A percentile compares a stretch with the other conserved stretches of the same genome.
Evolutionary conservation across 92 coral and sea anemone species (phyloP).

Genomic region (Parazoanthus darwini): DNA sequence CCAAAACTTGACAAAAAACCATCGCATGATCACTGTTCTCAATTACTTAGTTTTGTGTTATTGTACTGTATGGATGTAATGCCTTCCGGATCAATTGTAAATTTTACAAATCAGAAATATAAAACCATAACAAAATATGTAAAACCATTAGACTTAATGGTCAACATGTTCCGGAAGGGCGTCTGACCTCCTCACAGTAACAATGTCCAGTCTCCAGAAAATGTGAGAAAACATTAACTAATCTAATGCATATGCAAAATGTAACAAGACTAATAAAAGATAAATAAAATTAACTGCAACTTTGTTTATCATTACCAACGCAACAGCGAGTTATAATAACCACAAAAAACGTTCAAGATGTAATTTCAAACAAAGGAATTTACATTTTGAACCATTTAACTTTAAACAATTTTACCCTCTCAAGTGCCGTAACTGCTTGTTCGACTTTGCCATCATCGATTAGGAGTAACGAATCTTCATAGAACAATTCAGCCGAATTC

Average conservation of each 20-base stretch:
- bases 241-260: background rate
- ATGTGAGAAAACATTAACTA: too few species aligned
- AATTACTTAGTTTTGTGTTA: too few species aligned
- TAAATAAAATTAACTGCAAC: background rate
- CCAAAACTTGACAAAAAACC: background rate
- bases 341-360: background rate
- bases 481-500: conserved; percentile 8
- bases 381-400: background rate
- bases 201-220: too few species aligned
- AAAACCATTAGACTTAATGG: too few species aligned
- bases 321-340: background rate
- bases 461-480: conserved; percentile 42
- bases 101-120: too few species aligned
- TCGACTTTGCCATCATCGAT: conserved; percentile 51
- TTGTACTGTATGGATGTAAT: too few species aligned
- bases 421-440: conserved; percentile 48
- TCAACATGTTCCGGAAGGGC: too few species aligned
- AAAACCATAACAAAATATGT: too few species aligned
- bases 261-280: background rate
- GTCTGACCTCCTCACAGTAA: too few species aligned
- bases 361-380: background rate
- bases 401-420: conserved; percentile 1
- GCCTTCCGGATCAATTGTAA: too few species aligned
- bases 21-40: too few species aligned
- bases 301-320: background rate